phyloP scores from a whole-genome alignment of 2,797 vertebrate genomes.

The Leptatherina wallacei region DNA sequence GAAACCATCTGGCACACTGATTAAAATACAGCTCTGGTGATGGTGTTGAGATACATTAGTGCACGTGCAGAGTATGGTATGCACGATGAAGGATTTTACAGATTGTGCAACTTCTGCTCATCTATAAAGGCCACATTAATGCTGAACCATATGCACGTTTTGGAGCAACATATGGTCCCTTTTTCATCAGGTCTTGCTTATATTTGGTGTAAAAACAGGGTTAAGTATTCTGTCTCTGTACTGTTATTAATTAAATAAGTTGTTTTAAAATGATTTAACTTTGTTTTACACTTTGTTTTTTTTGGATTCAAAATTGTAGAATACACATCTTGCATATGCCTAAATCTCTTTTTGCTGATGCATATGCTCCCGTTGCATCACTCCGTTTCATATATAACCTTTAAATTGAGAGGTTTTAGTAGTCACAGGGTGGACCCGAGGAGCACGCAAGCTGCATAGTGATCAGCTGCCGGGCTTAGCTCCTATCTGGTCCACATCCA shows the following conservation, averaged over 20 bases:
- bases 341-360: constrained; percentile 21
- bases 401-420: constrained; percentile 18
- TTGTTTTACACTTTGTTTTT: neutral
- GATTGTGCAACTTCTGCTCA: neutral
- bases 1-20: neutral
- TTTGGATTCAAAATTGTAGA: neutral
- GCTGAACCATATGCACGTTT: neutral
- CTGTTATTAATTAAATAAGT: too few relatives aligned
- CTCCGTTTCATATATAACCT: constrained; percentile 17
- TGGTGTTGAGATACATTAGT: neutral
- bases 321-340: neutral
- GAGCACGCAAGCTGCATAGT: constrained; percentile 18
- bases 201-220: neutral
- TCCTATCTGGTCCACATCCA: constrained; percentile 68
- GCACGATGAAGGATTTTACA: neutral
- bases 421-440: neutral
- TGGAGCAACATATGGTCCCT: neutral
- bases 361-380: constrained; percentile 17
- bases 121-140: neutral
- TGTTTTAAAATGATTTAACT: too few relatives aligned
- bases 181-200: neutral
- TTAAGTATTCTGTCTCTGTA: neutral
- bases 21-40: neutral
- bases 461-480: constrained; percentile 46
- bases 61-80: neutral